Evolutionary conservation across 2,888 invertebrate genomes (phyloP).

Genomic region (Synanthedon tipuliformis): DNA sequence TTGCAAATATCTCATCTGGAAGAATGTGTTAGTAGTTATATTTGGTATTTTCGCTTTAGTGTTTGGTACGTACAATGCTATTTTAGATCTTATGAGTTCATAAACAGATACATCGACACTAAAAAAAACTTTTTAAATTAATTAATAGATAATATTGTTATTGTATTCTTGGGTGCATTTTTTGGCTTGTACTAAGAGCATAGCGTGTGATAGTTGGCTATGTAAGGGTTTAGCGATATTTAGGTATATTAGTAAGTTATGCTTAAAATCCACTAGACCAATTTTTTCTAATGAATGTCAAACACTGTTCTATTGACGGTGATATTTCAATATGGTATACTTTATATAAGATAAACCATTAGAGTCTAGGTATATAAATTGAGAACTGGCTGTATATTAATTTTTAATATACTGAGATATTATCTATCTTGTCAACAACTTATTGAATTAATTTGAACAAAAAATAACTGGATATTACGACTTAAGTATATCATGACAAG

Average conservation of each 20-base stretch:
- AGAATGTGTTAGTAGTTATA: constrained; percentile 79
- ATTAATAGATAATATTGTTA: too few species aligned
- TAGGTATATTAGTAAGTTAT: neutral
- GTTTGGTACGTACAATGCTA: constrained; percentile 74
- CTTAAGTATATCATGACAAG: too few species aligned
- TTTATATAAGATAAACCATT: too few species aligned
- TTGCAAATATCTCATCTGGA: constrained; percentile 79
- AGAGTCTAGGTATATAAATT: too few species aligned
- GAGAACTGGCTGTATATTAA: too few species aligned
- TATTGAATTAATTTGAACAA: too few species aligned
- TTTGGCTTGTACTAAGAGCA: neutral
- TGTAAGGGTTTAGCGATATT: constrained; percentile 11
- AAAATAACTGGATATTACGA: too few species aligned
- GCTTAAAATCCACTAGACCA: neutral
- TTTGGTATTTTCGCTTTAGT: constrained; percentile 85
- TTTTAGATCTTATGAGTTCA: constrained; percentile 11
- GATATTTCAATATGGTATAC: too few species aligned
- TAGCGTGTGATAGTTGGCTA: constrained; percentile 6
- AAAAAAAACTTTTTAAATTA: constrained; percentile 22
- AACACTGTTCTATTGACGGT: too few species aligned
- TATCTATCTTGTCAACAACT: too few species aligned
- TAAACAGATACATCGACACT: neutral
- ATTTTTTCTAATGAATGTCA: neutral
- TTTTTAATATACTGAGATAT: too few species aligned
- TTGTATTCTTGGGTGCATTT: neutral